phyloP scores from a whole-genome alignment of 2,888 invertebrate genomes.

The Polydrusus cervinus region DNA sequence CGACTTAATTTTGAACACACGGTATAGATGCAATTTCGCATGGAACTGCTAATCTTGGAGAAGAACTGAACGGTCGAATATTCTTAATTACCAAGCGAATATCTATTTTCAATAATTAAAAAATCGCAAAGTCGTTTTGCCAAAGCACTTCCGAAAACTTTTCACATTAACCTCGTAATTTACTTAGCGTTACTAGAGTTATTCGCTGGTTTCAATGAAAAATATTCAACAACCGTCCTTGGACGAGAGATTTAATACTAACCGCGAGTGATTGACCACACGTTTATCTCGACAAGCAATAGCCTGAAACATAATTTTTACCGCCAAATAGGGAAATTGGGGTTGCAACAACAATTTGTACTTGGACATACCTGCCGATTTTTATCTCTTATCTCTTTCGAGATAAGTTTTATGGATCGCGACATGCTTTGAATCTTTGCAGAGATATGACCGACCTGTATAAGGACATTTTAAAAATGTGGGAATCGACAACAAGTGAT shows the following conservation, averaged over 20 bases:
- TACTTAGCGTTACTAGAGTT: too few relatives aligned
- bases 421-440: conserved; percentile 35
- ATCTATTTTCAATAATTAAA: too few relatives aligned
- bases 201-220: background rate
- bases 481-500: background rate
- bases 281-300: conserved; percentile 30
- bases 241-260: conserved; percentile 27
- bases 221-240: conserved; percentile 19
- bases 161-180: too few relatives aligned
- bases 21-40: too few relatives aligned
- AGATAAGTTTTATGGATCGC: conserved; percentile 33
- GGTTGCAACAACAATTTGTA: conserved; percentile 35
- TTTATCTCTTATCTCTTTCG: conserved; percentile 25
- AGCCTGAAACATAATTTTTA: conserved; percentile 31
- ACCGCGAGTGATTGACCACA: conserved; percentile 32
- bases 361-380: conserved; percentile 32
- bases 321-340: conserved; percentile 38
- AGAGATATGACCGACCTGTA: conserved; percentile 25
- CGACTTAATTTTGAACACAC: too few relatives aligned
- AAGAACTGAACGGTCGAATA: too few relatives aligned
- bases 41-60: too few relatives aligned
- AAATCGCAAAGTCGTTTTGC: too few relatives aligned
- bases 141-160: too few relatives aligned
- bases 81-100: too few relatives aligned
- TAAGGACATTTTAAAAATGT: conserved; percentile 23